A percentile compares a stretch with the other conserved stretches of the same genome.
phyloP scores from a whole-genome alignment of 2,113 vertebrate species.

The Lepus timidus region DNA sequence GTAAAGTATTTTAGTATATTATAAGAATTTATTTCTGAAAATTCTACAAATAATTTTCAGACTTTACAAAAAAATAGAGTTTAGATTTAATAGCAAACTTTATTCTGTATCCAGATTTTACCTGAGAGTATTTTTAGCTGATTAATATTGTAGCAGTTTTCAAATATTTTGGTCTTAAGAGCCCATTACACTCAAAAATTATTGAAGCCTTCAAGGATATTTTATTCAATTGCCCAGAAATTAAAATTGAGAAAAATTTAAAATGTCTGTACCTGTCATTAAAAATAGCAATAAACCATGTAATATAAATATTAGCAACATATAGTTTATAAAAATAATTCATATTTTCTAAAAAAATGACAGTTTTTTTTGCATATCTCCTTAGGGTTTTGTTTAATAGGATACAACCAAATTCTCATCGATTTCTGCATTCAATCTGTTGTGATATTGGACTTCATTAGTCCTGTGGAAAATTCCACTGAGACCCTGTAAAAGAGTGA shows the following conservation, averaged over 20 bases:
- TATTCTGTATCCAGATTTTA: background rate
- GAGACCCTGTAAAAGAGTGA: background rate
- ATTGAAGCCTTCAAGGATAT: background rate
- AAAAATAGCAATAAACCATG: background rate
- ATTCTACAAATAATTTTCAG: background rate
- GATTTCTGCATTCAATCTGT: slow-evolving; percentile 17
- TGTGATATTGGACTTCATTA: background rate
- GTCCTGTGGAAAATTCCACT: background rate
- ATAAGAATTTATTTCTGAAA: background rate
- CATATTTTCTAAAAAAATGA: slow-evolving; percentile 17
- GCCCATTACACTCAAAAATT: background rate
- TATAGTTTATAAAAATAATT: background rate
- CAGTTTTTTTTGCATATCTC: background rate
- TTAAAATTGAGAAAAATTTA: background rate
- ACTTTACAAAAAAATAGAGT: slow-evolving; percentile 3
- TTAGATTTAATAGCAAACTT: background rate
- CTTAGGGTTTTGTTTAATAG: background rate
- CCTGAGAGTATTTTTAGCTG: background rate
- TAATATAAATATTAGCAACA: slow-evolving; percentile 6
- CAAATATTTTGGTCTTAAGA: background rate
- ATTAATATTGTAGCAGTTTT: background rate
- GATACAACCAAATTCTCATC: background rate
- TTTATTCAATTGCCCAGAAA: background rate
- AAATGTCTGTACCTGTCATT: background rate
- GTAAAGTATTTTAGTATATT: slow-evolving; percentile 6